Percentiles rank a stretch among this genome's conserved stretches.
Conservation (phyloP, 2,888 invertebrate genomes). For the Seira sanloemensis region DNA sequence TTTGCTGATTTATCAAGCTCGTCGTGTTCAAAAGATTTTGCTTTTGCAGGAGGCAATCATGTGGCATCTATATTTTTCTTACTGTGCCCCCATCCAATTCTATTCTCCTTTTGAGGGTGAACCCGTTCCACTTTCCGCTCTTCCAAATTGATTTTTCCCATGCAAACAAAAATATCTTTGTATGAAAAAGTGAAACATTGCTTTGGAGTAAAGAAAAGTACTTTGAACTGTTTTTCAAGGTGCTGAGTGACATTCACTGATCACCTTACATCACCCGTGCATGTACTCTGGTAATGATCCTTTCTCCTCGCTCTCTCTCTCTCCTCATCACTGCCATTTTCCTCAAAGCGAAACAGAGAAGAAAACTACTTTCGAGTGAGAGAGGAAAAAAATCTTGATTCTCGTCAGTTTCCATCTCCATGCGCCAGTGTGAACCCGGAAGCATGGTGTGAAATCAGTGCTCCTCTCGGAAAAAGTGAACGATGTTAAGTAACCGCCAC, state of each 20-base stretch:
- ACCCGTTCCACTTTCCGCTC: neutral
- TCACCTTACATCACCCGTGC: conserved; percentile 48
- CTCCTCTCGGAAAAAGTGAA: conserved; percentile 37
- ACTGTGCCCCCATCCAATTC: neutral
- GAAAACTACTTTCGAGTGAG: neutral
- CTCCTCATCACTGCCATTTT: too few relatives aligned
- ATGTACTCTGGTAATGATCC: neutral
- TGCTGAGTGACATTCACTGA: conserved; percentile 55
- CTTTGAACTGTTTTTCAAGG: neutral
- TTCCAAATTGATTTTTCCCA: neutral
- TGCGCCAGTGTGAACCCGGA: neutral
- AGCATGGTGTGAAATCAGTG: conserved; percentile 28
- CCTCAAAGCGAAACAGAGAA: too few relatives aligned
- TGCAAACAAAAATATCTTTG: too few relatives aligned
- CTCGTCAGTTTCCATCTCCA: neutral
- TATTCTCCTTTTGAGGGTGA: too few relatives aligned
- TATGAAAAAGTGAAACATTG: neutral
- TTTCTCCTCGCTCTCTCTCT: too few relatives aligned
- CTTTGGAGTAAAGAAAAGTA: neutral
- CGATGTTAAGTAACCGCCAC: conserved; percentile 43
- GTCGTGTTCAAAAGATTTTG: too few relatives aligned
- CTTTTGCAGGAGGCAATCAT: too few relatives aligned
- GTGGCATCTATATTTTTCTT: neutral
- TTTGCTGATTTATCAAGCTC: too few relatives aligned
- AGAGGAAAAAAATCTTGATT: conserved; percentile 2